phyloP scores from a whole-genome alignment of 2,113 vertebrate species.

The Hyperopisus bebe region DNA sequence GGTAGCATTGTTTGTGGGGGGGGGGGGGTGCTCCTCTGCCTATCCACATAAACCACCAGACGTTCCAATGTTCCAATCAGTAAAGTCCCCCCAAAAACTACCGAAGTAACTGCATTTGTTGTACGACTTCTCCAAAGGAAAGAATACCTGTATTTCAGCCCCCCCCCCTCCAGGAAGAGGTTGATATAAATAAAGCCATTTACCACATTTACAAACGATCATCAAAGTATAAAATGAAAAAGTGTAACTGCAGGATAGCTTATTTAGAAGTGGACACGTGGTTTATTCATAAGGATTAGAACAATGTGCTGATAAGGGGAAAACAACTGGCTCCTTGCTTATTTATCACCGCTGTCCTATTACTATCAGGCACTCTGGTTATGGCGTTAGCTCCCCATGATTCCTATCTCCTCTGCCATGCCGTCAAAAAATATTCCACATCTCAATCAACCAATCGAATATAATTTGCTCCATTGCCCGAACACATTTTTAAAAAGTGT shows the following conservation, averaged over 20 bases:
- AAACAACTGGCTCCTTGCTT: neutral
- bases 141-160: neutral
- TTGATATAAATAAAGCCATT: neutral
- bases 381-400: neutral
- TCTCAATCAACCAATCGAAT: neutral
- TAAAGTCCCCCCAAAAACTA: constrained; percentile 38
- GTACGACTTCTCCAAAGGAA: neutral
- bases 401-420: neutral
- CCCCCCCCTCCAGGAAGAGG: neutral
- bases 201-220: neutral
- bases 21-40: constrained; percentile 21
- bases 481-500: neutral
- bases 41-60: constrained; percentile 33
- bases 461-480: neutral
- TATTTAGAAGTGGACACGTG: neutral
- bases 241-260: neutral
- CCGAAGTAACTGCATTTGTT: neutral
- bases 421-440: neutral
- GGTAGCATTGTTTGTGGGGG: constrained; percentile 32
- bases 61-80: constrained; percentile 36
- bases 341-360: neutral
- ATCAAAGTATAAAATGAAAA: constrained; percentile 4
- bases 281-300: constrained; percentile 17
- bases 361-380: neutral
- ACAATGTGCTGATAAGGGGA: neutral